A percentile compares a stretch with the other conserved stretches of the same genome.
Evolutionary conservation across 2,113 vertebrate species (phyloP).

Genomic region (Heptranchias perlo): DNA sequence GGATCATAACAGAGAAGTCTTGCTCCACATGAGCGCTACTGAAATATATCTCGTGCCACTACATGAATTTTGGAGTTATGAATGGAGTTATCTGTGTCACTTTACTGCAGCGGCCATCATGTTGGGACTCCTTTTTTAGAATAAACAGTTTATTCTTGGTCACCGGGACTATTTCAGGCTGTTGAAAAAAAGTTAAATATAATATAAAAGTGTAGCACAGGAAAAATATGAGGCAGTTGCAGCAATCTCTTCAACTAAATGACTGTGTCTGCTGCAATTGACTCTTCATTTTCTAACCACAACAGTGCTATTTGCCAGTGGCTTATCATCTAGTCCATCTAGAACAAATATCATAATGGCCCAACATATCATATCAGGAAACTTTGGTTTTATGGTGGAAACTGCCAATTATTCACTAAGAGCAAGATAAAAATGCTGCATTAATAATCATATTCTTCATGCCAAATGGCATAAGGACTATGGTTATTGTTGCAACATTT

Average conservation of each 20-base stretch:
- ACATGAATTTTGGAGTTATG: neutral
- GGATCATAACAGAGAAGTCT: neutral
- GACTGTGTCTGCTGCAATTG: neutral
- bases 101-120: neutral
- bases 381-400: conserved; percentile 5
- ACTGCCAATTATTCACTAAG: conserved; percentile 21
- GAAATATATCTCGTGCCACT: neutral
- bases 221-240: neutral
- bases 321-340: neutral
- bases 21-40: neutral
- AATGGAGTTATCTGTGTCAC: neutral
- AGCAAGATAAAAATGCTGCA: neutral
- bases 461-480: conserved; percentile 15
- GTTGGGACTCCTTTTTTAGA: neutral
- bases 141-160: conserved; percentile 26
- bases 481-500: neutral
- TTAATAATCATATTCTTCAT: neutral
- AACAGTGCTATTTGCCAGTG: conserved; percentile 15
- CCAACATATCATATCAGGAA: neutral
- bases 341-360: conserved; percentile 17
- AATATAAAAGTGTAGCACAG: conserved; percentile 12
- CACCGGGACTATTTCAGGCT: neutral
- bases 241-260: conserved; percentile 18
- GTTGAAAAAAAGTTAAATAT: conserved; percentile 21
- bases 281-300: neutral